Base-by-base conservation (phyloP, 1,140 invertebrate genomes). In the Leucophenga varia region DNA sequence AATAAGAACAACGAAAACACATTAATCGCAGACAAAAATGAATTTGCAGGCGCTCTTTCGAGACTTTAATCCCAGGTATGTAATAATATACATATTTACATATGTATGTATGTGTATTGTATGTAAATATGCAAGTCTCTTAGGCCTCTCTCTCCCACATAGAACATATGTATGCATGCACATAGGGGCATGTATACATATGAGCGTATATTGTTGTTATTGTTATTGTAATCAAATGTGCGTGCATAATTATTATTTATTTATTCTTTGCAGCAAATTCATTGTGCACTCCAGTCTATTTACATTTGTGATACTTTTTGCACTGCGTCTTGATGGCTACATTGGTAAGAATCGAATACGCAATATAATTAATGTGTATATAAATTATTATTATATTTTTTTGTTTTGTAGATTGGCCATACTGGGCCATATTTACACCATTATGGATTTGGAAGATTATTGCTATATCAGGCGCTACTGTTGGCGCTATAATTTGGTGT, bases 391-490 rank as follows among this genome's bases (percentile, higher is more conserved):
- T 5, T 7, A 7, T n/a, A 7, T 42, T 21, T 2, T 20, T 3
- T 13, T 17, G 6, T 1, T 13, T 6, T 14, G 2, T 81, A 77
- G 80, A 84, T 71, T 96, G 93, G 90, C 95, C 90, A 48, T 97
- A 90, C 72, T 97, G 93, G 92, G 86, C 89, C 5, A 85, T 97
- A 17, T 97, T 98, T 74, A 83, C 88, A 21, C 95, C 95, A 37
- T 86, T 98, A 74, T 98, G 94, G 93, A 85, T 96, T 52, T 98
- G 95, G 95, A 97, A 98, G 76, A 79, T 86, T 48, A 83, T 96
- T 64, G 94, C 95, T 13, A 86, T 97, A 30, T 67, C 86, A 38
- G 95, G 95, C 50, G 92, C 93, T 32, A 82, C 86, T 41, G 82
- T 95, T 28, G 95, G 94, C 20, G 93, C 90, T 59, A 91, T 92